Percentiles rank a stretch among this genome's conserved stretches.
phyloP scores from a whole-genome alignment of 2,888 invertebrate genomes.

The Torymus texanus region DNA sequence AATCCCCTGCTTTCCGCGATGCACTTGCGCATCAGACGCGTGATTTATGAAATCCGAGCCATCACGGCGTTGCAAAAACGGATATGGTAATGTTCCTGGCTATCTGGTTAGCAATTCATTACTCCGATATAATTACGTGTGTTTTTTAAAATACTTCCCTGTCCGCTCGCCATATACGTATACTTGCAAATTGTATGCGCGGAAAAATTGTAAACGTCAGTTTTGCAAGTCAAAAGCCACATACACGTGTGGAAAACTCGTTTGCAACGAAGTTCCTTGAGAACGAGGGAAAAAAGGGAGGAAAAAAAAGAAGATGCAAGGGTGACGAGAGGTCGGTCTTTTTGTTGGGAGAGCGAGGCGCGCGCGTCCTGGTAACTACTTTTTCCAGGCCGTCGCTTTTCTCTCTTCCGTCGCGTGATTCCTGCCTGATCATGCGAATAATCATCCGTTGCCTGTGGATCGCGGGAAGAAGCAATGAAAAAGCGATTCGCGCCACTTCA shows the following conservation, averaged over 20 bases:
- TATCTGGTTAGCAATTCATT: background rate
- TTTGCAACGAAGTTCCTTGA: constrained; percentile 4
- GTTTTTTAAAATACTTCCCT: background rate
- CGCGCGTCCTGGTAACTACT: constrained; percentile 2
- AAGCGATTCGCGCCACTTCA: background rate
- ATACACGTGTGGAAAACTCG: background rate
- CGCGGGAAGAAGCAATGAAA: constrained; percentile 8
- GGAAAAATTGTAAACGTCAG: background rate
- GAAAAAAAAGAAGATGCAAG: too few relatives aligned
- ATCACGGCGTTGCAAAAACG: constrained; percentile 6
- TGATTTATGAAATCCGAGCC: background rate
- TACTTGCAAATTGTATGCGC: constrained; percentile 14
- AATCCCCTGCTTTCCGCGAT: too few relatives aligned
- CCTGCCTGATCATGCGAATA: constrained; percentile 30
- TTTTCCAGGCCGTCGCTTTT: constrained; percentile 33
- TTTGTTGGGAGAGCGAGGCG: too few relatives aligned
- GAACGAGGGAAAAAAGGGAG: background rate
- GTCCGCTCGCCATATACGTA: too few relatives aligned
- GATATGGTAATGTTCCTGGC: background rate
- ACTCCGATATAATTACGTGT: constrained; percentile 1
- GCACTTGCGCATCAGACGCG: too few relatives aligned
- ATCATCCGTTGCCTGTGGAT: constrained; percentile 11
- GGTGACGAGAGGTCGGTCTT: too few relatives aligned
- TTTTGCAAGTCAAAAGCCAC: constrained; percentile 24
- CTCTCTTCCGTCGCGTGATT: constrained; percentile 8